Evolutionary conservation across 1,140 invertebrate genomes (phyloP), one percentile per base, ranked within the genome.

Genomic region (Xylocopa sonorina): DNA sequence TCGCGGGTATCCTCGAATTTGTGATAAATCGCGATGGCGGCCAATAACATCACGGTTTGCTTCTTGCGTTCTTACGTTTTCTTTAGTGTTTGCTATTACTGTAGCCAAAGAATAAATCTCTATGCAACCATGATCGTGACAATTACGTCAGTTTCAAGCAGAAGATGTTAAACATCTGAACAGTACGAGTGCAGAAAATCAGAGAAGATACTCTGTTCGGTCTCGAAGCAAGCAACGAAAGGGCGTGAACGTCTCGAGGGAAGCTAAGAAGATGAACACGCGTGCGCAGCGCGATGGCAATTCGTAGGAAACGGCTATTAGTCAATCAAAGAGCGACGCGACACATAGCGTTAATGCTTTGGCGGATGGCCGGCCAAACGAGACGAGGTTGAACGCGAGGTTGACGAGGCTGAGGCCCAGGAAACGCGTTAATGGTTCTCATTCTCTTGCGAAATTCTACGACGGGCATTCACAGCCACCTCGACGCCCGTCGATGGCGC

Each of bases 21-120:
- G 88, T 88, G 88, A 91, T 90, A 91, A 91, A 91, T 91, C 86
- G 88, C 83, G 78, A 85, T 82, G 85, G 82, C 58, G 78, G 79
- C 75, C 85, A 86, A 87, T 90, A 83, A 79, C 57, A 46, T 16
- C 38, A 10, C 10, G 14, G 64, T 6, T 27, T 18, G 69, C 34
- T 55, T 74, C 77, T 63, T 79, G 43, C 77, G 14, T 55, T 46
- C 24, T n/a, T n/a, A n/a, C n/a, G 18, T n/a, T 50, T 43, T 46
- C 9, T 12, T 1, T 34, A 43, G 53, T 38, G 18, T 55, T 55
- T 5, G 34, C n/a, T n/a, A n/a, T n/a, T n/a, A n/a, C n/a, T n/a
- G n/a, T n/a, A n/a, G n/a, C n/a, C n/a, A n/a, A n/a, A n/a, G n/a
- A n/a, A n/a, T n/a, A n/a, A n/a, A n/a, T n/a, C n/a, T n/a, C n/a